phyloP scores from a whole-genome alignment of 2,113 vertebrate species.

The Hemicordylus capensis region DNA sequence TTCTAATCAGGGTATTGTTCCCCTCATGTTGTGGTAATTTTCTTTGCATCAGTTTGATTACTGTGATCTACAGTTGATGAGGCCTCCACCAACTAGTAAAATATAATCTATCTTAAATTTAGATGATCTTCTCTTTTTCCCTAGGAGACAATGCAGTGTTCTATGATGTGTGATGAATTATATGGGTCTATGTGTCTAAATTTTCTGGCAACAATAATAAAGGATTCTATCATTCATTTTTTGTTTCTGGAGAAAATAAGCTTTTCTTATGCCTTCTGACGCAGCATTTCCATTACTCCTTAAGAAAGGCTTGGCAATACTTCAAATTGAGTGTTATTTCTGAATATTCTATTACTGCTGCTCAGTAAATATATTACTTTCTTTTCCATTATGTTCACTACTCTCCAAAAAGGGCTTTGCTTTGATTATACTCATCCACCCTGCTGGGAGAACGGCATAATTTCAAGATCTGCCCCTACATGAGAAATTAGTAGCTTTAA shows the following conservation, averaged over 20 bases:
- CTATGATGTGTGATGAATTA: slow-evolving; percentile 60
- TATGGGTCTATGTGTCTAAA: slow-evolving; percentile 60
- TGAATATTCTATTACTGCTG: slow-evolving; percentile 64
- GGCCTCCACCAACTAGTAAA: slow-evolving; percentile 41
- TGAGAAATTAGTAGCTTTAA: slow-evolving; percentile 27
- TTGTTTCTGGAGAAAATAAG: slow-evolving; percentile 61
- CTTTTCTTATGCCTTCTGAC: slow-evolving; percentile 57
- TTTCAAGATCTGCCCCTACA: slow-evolving; percentile 39
- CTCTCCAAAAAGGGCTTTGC: slow-evolving; percentile 47
- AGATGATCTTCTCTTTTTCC: slow-evolving; percentile 27
- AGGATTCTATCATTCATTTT: slow-evolving; percentile 63
- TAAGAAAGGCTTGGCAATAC: slow-evolving; percentile 61
- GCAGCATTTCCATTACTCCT: slow-evolving; percentile 58
- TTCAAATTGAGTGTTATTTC: slow-evolving; percentile 69
- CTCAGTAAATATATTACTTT: slow-evolving; percentile 67
- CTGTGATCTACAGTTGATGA: slow-evolving; percentile 50
- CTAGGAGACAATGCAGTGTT: slow-evolving; percentile 51
- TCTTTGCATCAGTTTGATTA: slow-evolving; percentile 49
- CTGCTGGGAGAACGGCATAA: slow-evolving; percentile 10
- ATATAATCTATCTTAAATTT: slow-evolving; percentile 62
- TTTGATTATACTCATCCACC: slow-evolving; percentile 47
- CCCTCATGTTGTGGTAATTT: slow-evolving; percentile 35
- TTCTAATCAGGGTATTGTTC: slow-evolving; percentile 38
- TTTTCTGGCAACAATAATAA: slow-evolving; percentile 67
- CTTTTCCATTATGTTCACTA: slow-evolving; percentile 49